phyloP scores from a whole-genome alignment of 2,888 invertebrate species.

The Troides oblongomaculatus region DNA sequence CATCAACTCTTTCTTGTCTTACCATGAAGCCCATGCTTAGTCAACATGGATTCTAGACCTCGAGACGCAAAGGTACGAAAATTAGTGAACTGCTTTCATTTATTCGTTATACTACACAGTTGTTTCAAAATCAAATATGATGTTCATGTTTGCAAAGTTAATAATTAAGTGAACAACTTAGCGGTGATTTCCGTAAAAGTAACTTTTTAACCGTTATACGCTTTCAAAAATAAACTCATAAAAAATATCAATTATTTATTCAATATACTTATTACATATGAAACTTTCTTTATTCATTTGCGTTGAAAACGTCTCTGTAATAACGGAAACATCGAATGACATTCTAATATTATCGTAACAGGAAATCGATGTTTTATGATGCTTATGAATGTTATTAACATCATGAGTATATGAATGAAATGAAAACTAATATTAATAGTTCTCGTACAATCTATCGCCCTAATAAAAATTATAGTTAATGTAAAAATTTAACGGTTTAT shows the following conservation, averaged over 20 bases:
- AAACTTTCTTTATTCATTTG: slow-evolving; percentile 10
- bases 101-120: no score
- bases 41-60: no score
- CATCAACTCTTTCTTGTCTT: no score
- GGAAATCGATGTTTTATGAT: not conserved
- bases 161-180: no score
- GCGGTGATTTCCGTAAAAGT: no score
- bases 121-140: no score
- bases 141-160: no score
- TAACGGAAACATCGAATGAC: slow-evolving; percentile 7
- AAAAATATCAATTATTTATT: not conserved
- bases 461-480: not conserved
- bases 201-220: no score
- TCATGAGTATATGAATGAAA: not conserved
- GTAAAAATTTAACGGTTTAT: not conserved
- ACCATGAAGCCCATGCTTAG: no score
- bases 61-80: no score
- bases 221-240: no score
- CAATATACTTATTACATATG: not conserved
- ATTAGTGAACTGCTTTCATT: no score
- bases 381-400: not conserved
- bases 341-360: not conserved
- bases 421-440: not conserved
- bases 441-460: not conserved
- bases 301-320: not conserved